Percentiles rank a stretch among this genome's conserved stretches.
Conservation (phyloP, 2,113 vertebrate genomes). For the Phoenicopterus ruber region DNA sequence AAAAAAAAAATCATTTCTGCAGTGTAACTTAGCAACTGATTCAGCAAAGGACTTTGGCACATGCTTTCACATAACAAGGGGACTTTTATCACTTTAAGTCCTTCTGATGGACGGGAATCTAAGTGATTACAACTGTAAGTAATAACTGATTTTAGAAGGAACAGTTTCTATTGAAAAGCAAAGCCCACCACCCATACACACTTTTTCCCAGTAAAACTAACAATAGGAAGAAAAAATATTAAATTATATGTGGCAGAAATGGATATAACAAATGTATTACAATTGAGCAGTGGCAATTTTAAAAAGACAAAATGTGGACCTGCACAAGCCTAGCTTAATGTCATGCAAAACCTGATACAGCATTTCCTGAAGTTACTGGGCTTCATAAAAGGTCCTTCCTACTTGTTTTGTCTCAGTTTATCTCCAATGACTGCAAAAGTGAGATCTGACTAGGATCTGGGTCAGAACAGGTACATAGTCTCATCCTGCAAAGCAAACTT, state of each 20-base stretch:
- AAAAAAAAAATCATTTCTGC: conserved; percentile 35
- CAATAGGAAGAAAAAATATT: background rate
- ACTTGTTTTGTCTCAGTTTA: background rate
- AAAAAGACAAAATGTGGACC: background rate
- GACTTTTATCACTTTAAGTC: background rate
- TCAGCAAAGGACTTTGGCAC: background rate
- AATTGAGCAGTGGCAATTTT: background rate
- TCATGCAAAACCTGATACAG: background rate
- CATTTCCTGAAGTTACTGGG: background rate
- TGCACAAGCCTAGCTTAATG: background rate
- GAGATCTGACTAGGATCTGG: background rate
- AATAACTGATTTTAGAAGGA: conserved; percentile 41
- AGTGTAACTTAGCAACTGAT: background rate
- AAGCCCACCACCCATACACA: background rate
- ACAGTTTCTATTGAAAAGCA: conserved; percentile 55
- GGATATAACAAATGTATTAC: background rate
- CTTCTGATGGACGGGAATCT: background rate
- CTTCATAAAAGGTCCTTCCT: background rate
- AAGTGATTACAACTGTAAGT: conserved; percentile 27
- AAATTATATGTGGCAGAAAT: background rate
- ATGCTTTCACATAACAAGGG: background rate
- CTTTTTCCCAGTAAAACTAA: conserved; percentile 14
- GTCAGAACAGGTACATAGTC: background rate
- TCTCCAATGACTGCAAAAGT: background rate
- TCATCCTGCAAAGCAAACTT: background rate